A percentile compares a stretch with the other conserved stretches of the same genome.
phyloP scores from a whole-genome alignment of 2,797 vertebrate genomes.

The Coregonus ussuriensis region DNA sequence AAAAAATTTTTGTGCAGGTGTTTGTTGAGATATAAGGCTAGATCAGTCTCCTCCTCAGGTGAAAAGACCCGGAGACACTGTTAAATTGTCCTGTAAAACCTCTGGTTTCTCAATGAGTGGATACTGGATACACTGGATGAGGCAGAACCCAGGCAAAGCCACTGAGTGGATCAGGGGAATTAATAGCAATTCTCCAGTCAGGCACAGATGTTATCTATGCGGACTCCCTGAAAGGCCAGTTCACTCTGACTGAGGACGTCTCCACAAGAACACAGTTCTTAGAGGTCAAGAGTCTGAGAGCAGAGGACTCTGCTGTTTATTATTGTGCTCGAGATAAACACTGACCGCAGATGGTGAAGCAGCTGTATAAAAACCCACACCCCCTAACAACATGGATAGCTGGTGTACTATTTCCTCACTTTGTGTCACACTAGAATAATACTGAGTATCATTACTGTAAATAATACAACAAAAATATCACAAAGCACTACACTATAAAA shows the following conservation, averaged over 20 bases:
- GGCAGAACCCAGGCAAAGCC: slow-evolving; percentile 29
- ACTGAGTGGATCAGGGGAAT: slow-evolving; percentile 22
- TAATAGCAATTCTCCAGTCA: no score
- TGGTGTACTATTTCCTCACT: neutral
- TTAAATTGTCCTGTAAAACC: slow-evolving; percentile 50
- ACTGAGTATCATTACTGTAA: neutral
- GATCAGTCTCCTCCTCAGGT: slow-evolving; percentile 19
- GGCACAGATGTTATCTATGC: no score
- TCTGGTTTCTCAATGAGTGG: slow-evolving; percentile 43
- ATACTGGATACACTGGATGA: slow-evolving; percentile 21
- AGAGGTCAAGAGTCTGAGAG: slow-evolving; percentile 24
- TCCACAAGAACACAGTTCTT: slow-evolving; percentile 35
- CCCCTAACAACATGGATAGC: neutral
- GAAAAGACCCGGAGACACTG: slow-evolving; percentile 32
- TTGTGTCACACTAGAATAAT: neutral
- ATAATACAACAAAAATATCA: neutral
- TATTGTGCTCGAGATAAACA: neutral
- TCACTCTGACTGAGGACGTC: slow-evolving; percentile 20
- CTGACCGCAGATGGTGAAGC: neutral
- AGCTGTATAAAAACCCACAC: slow-evolving; percentile 27
- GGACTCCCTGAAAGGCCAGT: neutral
- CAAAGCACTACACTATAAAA: no score
- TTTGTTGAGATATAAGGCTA: slow-evolving; percentile 19
- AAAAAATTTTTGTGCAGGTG: neutral
- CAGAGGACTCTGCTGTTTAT: no score